Base-by-base conservation (phyloP, 2,888 invertebrate genomes). In the Chymomyza procnemis region DNA sequence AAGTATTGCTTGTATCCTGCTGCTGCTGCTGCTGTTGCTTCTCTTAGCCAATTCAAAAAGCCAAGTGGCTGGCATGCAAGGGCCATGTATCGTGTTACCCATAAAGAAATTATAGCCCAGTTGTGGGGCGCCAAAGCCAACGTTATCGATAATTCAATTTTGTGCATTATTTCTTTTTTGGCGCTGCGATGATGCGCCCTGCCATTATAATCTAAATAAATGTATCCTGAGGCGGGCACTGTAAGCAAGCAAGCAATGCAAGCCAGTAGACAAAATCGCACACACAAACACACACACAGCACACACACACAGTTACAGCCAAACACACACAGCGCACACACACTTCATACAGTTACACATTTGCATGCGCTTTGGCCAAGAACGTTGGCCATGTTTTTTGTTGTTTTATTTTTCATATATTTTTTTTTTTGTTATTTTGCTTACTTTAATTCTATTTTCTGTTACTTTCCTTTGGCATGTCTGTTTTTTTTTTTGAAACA, bases 111-210 rank as follows among this genome's bases (percentile, higher is more conserved):
- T 84, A 87, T 78, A 66, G 78, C 46, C 73, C 76, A 76, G 79
- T 80, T 81, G 69, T 58, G 54, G 12, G 30, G 41, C 61, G 55
- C 61, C 58, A 67, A 18, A 64, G 56, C 63, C 82, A 78, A 66
- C 79, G 75, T 66, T 76, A 76, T 88, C 88, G 87, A 87, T 87
- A 87, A 87, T 87, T 87, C 87, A 87, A 87, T 87, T 88, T 83
- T 78, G 79, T 85, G 83, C 79, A 84, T 87, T 87, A 87, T 88
- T 88, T 41, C 34, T 12, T 41, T n/a, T 56, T 87, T 76, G 82
- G 78, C 71, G 85, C 72, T 84, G 62, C 70, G 69, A 72, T 79
- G 86, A 52, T 50, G 61, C 21, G 52, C 21, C 54, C 66, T 61
- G 78, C 81, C 86, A 79, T 86, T 86, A 82, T 78, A 73, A 76